These are phyloP conservation scores for Porites lutea DNA, from an alignment of 64 coral and sea anemone species.

Conservation along the genomic window DNA sequence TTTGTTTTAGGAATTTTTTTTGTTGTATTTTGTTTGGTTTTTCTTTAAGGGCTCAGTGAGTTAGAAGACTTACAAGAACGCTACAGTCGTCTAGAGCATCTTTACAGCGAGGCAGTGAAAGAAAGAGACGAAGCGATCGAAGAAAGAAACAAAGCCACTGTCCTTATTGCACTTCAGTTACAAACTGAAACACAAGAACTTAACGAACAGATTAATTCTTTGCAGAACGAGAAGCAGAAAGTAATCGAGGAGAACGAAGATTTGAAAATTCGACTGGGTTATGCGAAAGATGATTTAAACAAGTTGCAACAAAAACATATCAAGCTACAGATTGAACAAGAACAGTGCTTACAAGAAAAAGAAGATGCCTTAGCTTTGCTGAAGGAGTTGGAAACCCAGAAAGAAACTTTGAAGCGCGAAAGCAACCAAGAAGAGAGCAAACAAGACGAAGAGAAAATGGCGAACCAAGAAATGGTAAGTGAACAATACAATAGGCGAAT, in stretches of 20 bases:
- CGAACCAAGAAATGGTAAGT: conserved; percentile 5
- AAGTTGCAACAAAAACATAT: conserved; percentile 79
- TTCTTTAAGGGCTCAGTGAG: conserved; percentile 63
- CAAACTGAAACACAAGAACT: conserved; percentile 77
- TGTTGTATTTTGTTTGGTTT: background rate
- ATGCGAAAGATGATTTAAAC: conserved; percentile 68
- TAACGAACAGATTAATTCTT: conserved; percentile 55
- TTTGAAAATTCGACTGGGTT: conserved; percentile 60
- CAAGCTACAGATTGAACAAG: conserved; percentile 70
- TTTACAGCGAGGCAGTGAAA: conserved; percentile 62
- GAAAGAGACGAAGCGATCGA: conserved; percentile 78
- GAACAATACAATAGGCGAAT: too few relatives aligned
- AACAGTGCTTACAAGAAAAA: conserved; percentile 51
- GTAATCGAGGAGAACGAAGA: conserved; percentile 71
- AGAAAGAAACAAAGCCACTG: conserved; percentile 79
- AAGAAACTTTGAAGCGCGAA: background rate
- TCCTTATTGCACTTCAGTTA: conserved; percentile 76
- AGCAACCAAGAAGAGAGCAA: background rate
- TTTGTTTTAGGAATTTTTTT: background rate
- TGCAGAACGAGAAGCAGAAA: conserved; percentile 50
- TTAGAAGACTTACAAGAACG: conserved; percentile 76
- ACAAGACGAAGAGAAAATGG: background rate
- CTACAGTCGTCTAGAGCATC: conserved; percentile 64
- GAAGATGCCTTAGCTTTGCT: conserved; percentile 55
- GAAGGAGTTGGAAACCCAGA: conserved; percentile 59